Base-by-base conservation (phyloP, 2,113 vertebrate species). In the Oostethus manadensis region DNA sequence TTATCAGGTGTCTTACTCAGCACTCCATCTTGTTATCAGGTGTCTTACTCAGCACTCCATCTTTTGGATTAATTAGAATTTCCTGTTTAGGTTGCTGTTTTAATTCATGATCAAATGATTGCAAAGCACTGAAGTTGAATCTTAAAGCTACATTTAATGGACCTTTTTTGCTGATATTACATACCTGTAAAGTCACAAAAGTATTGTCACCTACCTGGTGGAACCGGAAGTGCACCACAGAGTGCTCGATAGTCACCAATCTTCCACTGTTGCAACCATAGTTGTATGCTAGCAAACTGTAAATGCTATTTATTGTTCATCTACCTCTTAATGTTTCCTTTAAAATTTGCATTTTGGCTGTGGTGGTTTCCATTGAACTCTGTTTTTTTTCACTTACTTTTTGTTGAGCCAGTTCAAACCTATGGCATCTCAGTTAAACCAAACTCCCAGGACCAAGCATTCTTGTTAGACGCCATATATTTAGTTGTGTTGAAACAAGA, bases 311-410 rank as follows among this genome's bases (percentile, higher is more conserved):
- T 71, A 74, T 81, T 71, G 53, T 74, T 59, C 66, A 77, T 81
- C 81, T 85, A 84, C 84, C 82, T 86, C 85, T 71, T 66, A n/a
- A 15, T 70, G 16, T 70, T 67, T 55, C 33, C 60, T 73, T 60
- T 63, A 68, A 50, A 35, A 46, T 33, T 35, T 29, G 56, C 62
- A 60, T 69, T 47, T 48, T 66, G 51, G 62, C 62, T 56, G 42
- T 55, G 47, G 21, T 71, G 53, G 35, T 51, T 63, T 56, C 42
- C 35, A 18, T 61, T 68, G 33, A 51, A 44, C 20, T 61, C 38
- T 51, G 44, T 46, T 60, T 51, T 58, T 56, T 73, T 68, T 56
- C 20, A 55, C 64, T 10, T 42, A 42, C 38, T 42, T 42, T 45
- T 60, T 56, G 17, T 73, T 11, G 18, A 51, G 53, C 58, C 51